These are phyloP conservation scores for Melinaea marsaeus DNA, from an alignment of 2,888 invertebrate species.

Conservation along the genomic window DNA sequence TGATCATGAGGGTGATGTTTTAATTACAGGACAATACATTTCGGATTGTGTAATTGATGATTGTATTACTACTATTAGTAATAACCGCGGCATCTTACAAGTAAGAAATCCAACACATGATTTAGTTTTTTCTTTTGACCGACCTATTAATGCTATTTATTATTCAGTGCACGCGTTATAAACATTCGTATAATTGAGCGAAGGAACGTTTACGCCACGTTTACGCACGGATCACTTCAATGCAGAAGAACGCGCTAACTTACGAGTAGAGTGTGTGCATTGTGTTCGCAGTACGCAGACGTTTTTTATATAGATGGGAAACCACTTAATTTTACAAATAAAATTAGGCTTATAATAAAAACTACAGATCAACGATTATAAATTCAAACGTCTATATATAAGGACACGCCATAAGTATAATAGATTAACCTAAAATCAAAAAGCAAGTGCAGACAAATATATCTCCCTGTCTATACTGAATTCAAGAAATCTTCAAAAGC, in stretches of 20 bases:
- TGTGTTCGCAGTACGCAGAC: slow-evolving; percentile 27
- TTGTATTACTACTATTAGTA: slow-evolving; percentile 30
- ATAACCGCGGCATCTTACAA: slow-evolving; percentile 33
- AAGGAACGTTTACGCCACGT: slow-evolving; percentile 25
- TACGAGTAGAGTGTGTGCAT: slow-evolving; percentile 14
- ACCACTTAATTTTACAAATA: no score
- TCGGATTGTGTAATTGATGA: slow-evolving; percentile 25
- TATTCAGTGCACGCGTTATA: slow-evolving; percentile 21
- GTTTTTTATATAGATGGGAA: no score
- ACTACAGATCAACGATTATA: no score
- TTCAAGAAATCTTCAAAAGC: no score
- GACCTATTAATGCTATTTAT: slow-evolving; percentile 31
- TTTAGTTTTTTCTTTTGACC: slow-evolving; percentile 33
- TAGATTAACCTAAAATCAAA: no score
- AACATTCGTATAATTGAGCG: slow-evolving; percentile 16
- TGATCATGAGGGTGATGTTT: slow-evolving; percentile 20
- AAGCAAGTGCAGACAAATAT: no score
- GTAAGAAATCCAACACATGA: slow-evolving; percentile 32
- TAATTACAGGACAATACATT: slow-evolving; percentile 20
- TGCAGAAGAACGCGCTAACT: slow-evolving; percentile 35
- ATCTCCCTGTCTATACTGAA: no score
- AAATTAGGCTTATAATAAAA: no score
- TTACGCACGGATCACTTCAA: slow-evolving; percentile 40
- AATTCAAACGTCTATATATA: no score
- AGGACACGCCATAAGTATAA: no score